These are phyloP conservation scores for Anadara kagoshimensis DNA, from an alignment of 1,140 invertebrate species.

Conservation along the genomic window DNA sequence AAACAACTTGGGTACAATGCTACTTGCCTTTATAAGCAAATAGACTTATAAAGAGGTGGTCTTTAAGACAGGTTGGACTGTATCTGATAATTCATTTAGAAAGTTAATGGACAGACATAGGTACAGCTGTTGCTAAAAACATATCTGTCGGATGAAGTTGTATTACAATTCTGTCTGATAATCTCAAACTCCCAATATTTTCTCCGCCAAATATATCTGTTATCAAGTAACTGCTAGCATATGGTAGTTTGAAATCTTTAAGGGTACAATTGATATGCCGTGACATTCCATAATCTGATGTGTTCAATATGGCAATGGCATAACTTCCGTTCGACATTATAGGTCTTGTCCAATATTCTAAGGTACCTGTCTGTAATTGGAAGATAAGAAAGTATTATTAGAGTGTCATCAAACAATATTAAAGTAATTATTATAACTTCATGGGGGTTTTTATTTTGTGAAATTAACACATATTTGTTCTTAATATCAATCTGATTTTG, in stretches of 20 bases:
- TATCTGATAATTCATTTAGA: no score
- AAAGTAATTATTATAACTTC: no score
- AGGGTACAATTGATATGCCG: background rate
- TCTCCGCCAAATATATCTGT: background rate
- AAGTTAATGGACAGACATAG: background rate
- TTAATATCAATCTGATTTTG: no score
- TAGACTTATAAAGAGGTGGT: no score
- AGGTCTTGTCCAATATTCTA: constrained; percentile 15
- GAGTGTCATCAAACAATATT: background rate
- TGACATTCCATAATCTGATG: background rate
- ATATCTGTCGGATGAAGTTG: background rate
- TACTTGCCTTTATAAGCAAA: no score
- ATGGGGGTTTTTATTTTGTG: no score
- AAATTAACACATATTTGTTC: no score
- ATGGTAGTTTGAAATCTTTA: background rate
- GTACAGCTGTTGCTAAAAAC: constrained; percentile 1
- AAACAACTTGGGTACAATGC: no score
- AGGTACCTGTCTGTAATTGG: background rate
- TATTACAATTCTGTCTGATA: background rate
- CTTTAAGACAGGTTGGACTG: no score
- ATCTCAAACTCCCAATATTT: background rate
- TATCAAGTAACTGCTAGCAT: background rate
- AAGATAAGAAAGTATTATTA: background rate
- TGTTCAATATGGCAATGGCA: constrained; percentile 11
- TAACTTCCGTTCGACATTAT: background rate